Base-by-base conservation (phyloP, 1,140 invertebrate species). In the Drosophila pseudoananassae region DNA sequence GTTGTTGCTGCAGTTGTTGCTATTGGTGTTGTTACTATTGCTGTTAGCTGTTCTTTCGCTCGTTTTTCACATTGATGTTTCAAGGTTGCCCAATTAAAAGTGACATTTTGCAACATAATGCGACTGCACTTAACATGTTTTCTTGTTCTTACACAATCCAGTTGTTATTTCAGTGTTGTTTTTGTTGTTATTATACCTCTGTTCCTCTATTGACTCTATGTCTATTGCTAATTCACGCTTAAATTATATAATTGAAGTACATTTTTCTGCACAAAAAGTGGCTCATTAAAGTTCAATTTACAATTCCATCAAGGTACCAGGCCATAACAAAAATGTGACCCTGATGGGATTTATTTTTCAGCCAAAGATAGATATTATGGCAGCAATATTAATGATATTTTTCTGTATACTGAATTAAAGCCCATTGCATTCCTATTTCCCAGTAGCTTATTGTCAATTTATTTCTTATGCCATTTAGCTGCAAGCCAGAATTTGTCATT, bases 81-180 rank as follows among this genome's bases (percentile, higher is more conserved):
- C 83, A 87, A 87, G 82, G 82, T 87, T 83, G 78, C 82, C 82
- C 82, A 87, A 87, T 87, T 87, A 87, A 87, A 87, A 87, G 82
- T 87, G 83, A 87, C 82, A 87, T 87, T 87, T 87, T 88, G 83
- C 82, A 87, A 88, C 82, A 87, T 87, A 87, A 87, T 87, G 82
- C 78, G 82, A 72, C 79, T 88, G 82, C 82, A 88, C 78, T 88
- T 88, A 88, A 88, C 82, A 88, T 87, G 82, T 87, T 87, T 82
- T 87, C 57, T 73, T 74, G 61, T 78, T 83, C 66, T 82, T 76
- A 58, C 68, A 55, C 51, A 69, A 79, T 75, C 55, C 78, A 75
- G 59, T 60, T 76, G 40, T 63, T 63, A 43, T 46, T 46, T 46
- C 8, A 56, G 46, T 68, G 31, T 63, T 61, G 45, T 51, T 53